Evolutionary conservation across 2,888 invertebrate species (phyloP).

Genomic region (Troides helena): DNA sequence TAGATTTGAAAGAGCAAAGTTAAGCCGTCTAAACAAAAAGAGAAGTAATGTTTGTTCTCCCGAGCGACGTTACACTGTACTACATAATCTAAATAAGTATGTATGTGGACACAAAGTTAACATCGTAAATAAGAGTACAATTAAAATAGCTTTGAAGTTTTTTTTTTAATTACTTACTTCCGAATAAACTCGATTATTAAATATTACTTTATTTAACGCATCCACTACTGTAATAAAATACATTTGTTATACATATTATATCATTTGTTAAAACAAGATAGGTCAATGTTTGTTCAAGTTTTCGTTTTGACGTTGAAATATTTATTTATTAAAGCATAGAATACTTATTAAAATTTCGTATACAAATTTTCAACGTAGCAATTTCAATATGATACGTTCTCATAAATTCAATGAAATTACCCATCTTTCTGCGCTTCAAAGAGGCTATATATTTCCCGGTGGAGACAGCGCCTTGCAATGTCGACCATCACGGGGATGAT

Average conservation of each 20-base stretch:
- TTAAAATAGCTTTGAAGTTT: no score
- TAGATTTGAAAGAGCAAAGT: constrained; percentile 12
- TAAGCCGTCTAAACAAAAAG: constrained; percentile 7
- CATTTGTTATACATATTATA: no score
- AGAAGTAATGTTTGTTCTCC: constrained; percentile 17
- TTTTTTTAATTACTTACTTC: no score
- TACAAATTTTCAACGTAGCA: constrained; percentile 66
- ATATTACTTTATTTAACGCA: no score
- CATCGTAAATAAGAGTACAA: no score
- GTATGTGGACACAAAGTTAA: no score
- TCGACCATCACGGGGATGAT: constrained; percentile 71
- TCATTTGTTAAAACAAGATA: no score
- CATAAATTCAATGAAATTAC: constrained; percentile 78
- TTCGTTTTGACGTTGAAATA: no score
- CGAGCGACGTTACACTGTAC: constrained; percentile 2
- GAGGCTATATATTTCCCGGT: constrained; percentile 71
- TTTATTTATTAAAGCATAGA: constrained; percentile 40
- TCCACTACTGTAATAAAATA: no score
- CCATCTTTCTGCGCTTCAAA: constrained; percentile 77
- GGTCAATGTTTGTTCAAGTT: no score
- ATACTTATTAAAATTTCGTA: constrained; percentile 64
- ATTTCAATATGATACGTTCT: constrained; percentile 67
- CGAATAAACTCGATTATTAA: no score
- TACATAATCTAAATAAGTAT: no score
- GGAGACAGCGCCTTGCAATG: constrained; percentile 70